Evolutionary conservation across 2,888 invertebrate species (phyloP), one percentile per base, ranked within the genome.

Genomic region (Spodoptera littoralis): DNA sequence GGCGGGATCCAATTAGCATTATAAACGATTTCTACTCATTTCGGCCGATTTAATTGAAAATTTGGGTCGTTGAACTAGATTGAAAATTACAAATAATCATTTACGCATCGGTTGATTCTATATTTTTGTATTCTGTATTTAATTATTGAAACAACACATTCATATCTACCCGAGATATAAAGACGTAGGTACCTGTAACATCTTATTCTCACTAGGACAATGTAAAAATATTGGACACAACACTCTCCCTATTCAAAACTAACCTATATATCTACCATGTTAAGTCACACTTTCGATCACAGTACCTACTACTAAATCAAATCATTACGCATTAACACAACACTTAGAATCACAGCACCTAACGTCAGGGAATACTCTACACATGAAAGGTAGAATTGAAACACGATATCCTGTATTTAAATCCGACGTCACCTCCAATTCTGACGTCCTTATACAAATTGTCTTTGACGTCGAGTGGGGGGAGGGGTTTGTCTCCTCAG

Each of bases 1-100:
- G 56, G 49, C 57, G 63, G 52, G 53, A 70, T 73, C 54, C 73
- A 68, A 79, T 79, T 81, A 75, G 63, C 70, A 73, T 79, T 60
- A 73, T 79, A 65, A 73, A 68, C 68, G 68, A 67, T 79, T 73
- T 68, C 52, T 66, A 64, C 51, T 64, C 49, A 60, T 62, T 56
- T 61, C 61, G 63, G 54, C 51, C 51, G 46, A 48, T 48, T 67
- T 67, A 67, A 74, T 70, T 64, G 64, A 64, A 75, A 74, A 70
- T 60, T 9, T 47, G 48, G 48, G 43, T 48, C 1, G 52, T 56
- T 48, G 54, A 44, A 22, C 48, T 42, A 49, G 22, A 43, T 13
- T 27, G 45, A 41, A 3, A 36, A 36, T 27, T 9, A 36, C 6
- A 30, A 4, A 4, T 36, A 9, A 8, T 36, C 0, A 36, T 36